Percentiles rank a stretch among this genome's conserved stretches.
Conservation (phyloP, 2,888 invertebrate genomes). For the Ormyrus labotus region DNA sequence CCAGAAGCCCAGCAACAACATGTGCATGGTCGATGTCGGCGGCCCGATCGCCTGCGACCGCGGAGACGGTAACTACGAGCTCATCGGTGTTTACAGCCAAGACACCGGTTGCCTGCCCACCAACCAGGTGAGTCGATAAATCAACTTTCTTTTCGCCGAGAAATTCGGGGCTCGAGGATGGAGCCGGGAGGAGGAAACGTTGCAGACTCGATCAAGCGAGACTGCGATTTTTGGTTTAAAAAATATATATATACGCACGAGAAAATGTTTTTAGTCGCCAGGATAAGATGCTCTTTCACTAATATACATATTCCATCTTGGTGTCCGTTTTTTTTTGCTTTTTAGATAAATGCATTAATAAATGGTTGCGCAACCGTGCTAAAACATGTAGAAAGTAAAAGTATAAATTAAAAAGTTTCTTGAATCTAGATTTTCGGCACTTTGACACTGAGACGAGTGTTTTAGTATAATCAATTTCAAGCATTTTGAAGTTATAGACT, state of each 20-base stretch:
- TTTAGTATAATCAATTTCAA: background rate
- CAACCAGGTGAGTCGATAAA: slow-evolving; percentile 67
- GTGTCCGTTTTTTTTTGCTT: too few species aligned
- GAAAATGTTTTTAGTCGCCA: too few species aligned
- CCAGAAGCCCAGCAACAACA: slow-evolving; percentile 81
- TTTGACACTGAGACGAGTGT: slow-evolving; percentile 3
- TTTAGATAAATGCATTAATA: too few species aligned
- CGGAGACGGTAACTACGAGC: slow-evolving; percentile 82
- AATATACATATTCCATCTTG: too few species aligned
- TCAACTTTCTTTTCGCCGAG: slow-evolving; percentile 18
- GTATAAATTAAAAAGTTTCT: background rate
- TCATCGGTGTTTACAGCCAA: slow-evolving; percentile 86
- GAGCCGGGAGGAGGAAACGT: background rate
- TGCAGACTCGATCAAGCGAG: too few species aligned
- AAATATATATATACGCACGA: too few species aligned
- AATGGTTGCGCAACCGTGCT: background rate
- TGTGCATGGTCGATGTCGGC: slow-evolving; percentile 89
- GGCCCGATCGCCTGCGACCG: slow-evolving; percentile 88
- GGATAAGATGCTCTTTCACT: too few species aligned
- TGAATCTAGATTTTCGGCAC: slow-evolving; percentile 2
- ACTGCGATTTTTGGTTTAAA: too few species aligned
- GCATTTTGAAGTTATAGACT: too few species aligned
- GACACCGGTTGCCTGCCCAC: slow-evolving; percentile 82
- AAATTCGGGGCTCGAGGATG: background rate
- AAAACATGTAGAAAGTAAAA: slow-evolving; percentile 3